These are phyloP conservation scores for Bombylius major DNA, from an alignment of 2,888 invertebrate species.

Conservation along the genomic window DNA sequence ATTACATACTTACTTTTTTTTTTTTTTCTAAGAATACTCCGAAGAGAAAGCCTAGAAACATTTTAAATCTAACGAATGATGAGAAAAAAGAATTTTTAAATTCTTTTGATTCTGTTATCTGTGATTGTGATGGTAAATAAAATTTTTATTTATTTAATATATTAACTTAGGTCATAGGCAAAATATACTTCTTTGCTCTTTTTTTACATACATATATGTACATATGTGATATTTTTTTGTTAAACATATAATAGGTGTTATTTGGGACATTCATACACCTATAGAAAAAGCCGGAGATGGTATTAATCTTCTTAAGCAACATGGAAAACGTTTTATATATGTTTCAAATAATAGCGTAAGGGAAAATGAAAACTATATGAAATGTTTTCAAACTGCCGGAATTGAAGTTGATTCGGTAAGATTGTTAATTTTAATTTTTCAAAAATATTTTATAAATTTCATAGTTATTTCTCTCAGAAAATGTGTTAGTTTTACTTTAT, in stretches of 20 bases:
- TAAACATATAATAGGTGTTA: constrained; percentile 31
- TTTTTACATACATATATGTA: too few species aligned
- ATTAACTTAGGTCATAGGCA: too few species aligned
- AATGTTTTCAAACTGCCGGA: constrained; percentile 20
- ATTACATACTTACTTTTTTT: too few species aligned
- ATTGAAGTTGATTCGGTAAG: constrained; percentile 21
- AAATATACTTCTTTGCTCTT: neutral
- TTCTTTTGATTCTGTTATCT: constrained; percentile 43
- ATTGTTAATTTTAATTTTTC: too few species aligned
- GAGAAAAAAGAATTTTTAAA: constrained; percentile 33
- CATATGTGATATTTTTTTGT: neutral
- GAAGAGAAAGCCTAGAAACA: constrained; percentile 16
- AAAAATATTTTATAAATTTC: neutral
- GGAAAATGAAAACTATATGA: constrained; percentile 19
- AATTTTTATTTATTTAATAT: neutral
- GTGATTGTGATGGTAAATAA: constrained; percentile 45
- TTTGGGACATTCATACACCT: constrained; percentile 29
- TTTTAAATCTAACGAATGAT: constrained; percentile 22
- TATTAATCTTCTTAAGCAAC: constrained; percentile 26
- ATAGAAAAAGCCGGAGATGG: constrained; percentile 29
- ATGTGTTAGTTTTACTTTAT: neutral
- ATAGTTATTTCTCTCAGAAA: neutral
- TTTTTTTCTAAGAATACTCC: too few species aligned
- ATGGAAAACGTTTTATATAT: constrained; percentile 35
- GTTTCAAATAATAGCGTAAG: constrained; percentile 37